A percentile compares a stretch with the other conserved stretches of the same genome.
Conservation (phyloP, 1,140 invertebrate genomes). For the Cydia strobilella region DNA sequence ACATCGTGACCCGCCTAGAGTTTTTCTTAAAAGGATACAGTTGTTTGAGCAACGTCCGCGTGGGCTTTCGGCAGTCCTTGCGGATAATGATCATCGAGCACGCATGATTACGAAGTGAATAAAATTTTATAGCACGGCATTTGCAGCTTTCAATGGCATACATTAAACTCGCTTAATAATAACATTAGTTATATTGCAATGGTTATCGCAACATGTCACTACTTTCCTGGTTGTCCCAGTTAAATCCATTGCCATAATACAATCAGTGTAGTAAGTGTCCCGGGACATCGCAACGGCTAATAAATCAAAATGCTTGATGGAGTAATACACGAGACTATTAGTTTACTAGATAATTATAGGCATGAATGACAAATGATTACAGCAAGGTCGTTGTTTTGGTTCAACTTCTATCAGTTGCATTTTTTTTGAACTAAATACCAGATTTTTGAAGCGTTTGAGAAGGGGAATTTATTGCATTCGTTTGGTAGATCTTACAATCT, state of each 20-base stretch:
- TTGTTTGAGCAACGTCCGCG: slow-evolving; percentile 20
- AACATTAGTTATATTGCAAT: not conserved
- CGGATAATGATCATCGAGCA: slow-evolving; percentile 21
- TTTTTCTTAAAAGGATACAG: slow-evolving; percentile 30
- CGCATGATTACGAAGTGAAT: slow-evolving; percentile 20
- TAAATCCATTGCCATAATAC: slow-evolving; percentile 37
- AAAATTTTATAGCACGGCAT: slow-evolving; percentile 11
- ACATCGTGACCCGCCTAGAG: slow-evolving; percentile 36
- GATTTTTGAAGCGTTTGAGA: not conserved
- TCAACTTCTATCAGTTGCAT: not conserved
- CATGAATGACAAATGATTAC: slow-evolving; percentile 15
- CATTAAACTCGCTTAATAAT: not conserved
- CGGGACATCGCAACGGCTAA: slow-evolving; percentile 34
- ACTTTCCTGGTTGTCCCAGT: slow-evolving; percentile 39
- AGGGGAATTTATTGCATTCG: too few relatives aligned
- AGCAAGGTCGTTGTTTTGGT: slow-evolving; percentile 4
- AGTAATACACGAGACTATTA: slow-evolving; percentile 16
- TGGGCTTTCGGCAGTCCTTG: slow-evolving; percentile 19
- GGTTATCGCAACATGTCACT: slow-evolving; percentile 29
- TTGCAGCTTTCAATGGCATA: slow-evolving; percentile 19
- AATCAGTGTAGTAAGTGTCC: slow-evolving; percentile 34
- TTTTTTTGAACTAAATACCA: not conserved
- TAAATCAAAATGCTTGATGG: slow-evolving; percentile 35
- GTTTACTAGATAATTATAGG: slow-evolving; percentile 25
- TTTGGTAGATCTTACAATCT: too few relatives aligned